Conservation (phyloP, 2,113 vertebrate species). For the Piaya cayana region DNA sequence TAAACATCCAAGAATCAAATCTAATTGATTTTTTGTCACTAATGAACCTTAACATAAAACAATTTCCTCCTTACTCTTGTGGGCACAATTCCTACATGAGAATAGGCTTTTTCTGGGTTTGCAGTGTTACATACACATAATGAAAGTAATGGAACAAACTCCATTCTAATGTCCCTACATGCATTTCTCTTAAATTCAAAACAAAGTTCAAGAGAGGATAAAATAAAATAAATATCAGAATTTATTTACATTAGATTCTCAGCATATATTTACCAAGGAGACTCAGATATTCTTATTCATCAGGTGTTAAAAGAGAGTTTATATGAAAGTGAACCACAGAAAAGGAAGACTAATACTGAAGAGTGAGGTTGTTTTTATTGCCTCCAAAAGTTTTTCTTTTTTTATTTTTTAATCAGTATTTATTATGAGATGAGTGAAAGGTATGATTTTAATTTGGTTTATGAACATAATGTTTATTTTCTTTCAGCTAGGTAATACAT, state of each 20-base stretch:
- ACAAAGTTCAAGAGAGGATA: neutral
- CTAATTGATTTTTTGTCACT: conserved; percentile 17
- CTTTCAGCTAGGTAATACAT: neutral
- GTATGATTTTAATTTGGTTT: neutral
- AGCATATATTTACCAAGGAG: neutral
- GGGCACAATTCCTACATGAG: neutral
- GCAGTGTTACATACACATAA: neutral
- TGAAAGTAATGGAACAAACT: neutral
- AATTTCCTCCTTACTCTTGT: neutral
- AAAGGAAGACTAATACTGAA: neutral
- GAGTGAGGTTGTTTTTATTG: neutral
- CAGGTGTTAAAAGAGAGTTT: neutral
- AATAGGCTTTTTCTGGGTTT: neutral
- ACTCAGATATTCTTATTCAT: neutral
- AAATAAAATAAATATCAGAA: neutral
- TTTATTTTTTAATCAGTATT: neutral
- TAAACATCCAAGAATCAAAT: neutral
- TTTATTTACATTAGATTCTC: neutral
- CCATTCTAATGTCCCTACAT: neutral
- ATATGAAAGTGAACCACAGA: neutral
- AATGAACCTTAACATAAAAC: conserved; percentile 11
- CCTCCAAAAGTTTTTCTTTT: neutral
- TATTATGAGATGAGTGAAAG: neutral
- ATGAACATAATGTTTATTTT: neutral
- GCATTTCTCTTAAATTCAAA: neutral